Conservation (phyloP, 2,797 vertebrate species). For the Cheirogaleus major region DNA sequence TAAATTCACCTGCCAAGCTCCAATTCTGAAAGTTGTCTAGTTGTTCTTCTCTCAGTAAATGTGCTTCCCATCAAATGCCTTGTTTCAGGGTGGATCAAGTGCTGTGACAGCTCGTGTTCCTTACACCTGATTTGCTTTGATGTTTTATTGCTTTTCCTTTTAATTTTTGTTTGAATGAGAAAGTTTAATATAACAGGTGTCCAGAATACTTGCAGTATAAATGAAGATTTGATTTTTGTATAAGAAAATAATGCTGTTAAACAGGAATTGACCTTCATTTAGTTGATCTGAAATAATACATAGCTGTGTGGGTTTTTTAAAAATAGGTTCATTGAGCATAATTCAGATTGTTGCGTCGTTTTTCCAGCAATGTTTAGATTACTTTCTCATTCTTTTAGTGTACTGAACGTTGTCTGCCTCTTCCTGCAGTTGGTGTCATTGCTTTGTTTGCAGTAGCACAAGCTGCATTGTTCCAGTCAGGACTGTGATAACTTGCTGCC, state of each 20-base stretch:
- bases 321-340: slow-evolving; percentile 59
- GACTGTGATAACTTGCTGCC: slow-evolving; percentile 76
- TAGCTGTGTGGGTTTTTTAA: slow-evolving; percentile 33
- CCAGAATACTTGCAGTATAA: slow-evolving; percentile 73
- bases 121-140: slow-evolving; percentile 64
- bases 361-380: slow-evolving; percentile 51
- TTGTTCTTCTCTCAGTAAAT: slow-evolving; percentile 37
- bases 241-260: slow-evolving; percentile 81
- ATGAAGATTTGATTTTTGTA: slow-evolving; percentile 76
- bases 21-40: slow-evolving; percentile 34
- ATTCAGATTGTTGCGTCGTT: slow-evolving; percentile 65
- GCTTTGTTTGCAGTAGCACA: slow-evolving; percentile 75
- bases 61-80: slow-evolving; percentile 46
- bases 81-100: slow-evolving; percentile 49
- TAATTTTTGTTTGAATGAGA: slow-evolving; percentile 70
- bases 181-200: slow-evolving; percentile 70
- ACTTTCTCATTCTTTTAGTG: slow-evolving; percentile 63
- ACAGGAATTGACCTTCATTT: slow-evolving; percentile 76
- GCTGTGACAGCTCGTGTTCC: slow-evolving; percentile 34
- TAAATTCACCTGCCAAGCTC: slow-evolving; percentile 52
- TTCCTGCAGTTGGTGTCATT: slow-evolving; percentile 46
- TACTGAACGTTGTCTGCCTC: slow-evolving; percentile 39
- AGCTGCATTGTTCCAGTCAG: slow-evolving; percentile 66
- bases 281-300: slow-evolving; percentile 74
- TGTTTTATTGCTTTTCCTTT: slow-evolving; percentile 45